Conservation (phyloP, 2,888 invertebrate genomes). For the Macrophya annulata region DNA sequence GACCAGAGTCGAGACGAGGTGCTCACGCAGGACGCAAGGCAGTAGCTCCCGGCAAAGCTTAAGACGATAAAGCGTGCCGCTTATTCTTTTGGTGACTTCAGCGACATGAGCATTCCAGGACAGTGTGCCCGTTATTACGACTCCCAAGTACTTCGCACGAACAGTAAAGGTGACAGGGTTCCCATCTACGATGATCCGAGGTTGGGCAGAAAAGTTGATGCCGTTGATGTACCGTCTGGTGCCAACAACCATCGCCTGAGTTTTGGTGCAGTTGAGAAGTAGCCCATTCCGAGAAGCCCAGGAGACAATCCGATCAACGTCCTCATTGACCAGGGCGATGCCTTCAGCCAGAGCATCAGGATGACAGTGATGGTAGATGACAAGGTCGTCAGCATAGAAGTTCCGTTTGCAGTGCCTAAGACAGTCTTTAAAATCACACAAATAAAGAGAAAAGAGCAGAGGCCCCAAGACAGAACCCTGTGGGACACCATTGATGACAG, state of each 20-base stretch:
- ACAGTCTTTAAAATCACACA: slow-evolving; percentile 43
- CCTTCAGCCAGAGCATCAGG: slow-evolving; percentile 35
- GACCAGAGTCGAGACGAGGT: too few species aligned
- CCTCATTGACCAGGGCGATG: slow-evolving; percentile 18
- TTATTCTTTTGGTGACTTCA: neutral
- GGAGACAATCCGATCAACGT: too few species aligned
- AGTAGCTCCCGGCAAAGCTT: too few species aligned
- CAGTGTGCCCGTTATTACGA: slow-evolving; percentile 1
- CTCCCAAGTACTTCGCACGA: slow-evolving; percentile 16
- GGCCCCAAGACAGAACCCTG: slow-evolving; percentile 49
- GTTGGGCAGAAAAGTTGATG: neutral
- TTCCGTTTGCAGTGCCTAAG: neutral
- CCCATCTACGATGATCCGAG: neutral
- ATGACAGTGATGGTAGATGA: slow-evolving; percentile 21
- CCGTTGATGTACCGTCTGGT: slow-evolving; percentile 35
- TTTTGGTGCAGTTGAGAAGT: slow-evolving; percentile 42
- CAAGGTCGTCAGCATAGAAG: slow-evolving; percentile 50
- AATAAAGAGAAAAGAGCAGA: slow-evolving; percentile 41
- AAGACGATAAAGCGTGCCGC: slow-evolving; percentile 35
- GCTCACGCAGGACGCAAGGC: too few species aligned
- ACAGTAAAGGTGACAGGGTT: neutral
- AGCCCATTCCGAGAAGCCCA: slow-evolving; percentile 31
- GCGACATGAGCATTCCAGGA: slow-evolving; percentile 18
- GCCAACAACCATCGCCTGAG: slow-evolving; percentile 55
- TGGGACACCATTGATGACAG: neutral